Evolutionary conservation across 2,888 invertebrate species (phyloP), one percentile per base, ranked within the genome.

Genomic region (Acanthosepion esculentum): DNA sequence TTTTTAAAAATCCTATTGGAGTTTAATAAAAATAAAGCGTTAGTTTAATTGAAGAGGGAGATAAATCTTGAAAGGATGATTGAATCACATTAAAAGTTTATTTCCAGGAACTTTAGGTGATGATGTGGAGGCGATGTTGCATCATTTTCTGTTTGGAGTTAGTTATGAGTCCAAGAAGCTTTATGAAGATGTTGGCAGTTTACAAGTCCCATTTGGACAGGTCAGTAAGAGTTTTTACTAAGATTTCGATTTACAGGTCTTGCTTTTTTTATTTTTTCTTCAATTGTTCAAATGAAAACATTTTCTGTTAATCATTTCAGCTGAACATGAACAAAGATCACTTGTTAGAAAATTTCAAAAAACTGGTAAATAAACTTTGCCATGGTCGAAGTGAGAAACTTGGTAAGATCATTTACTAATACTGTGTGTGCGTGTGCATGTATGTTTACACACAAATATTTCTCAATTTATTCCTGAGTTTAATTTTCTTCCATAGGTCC

Each of bases 161-260:
- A 94, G 95, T 15, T 96, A 96, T 94, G 94, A 94, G 55, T 95
- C 96, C 15, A 94, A 95, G 26, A 96, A 96, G 94, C 48, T 95
- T 59, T 94, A 94, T 33, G 95, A 95, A 91, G 95, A 94, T 20
- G 94, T 94, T 64, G 95, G 95, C 29, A 95, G 93, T 53, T 48
- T 96, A 20, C 96, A 96, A 94, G 95, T 96, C 55, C 96, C 96
- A 8, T 95, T 96, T 94, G 97, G 96, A 55, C 95, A 95, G 95
- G 97, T 96, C 92, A 95, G 95, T 95, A 29, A n/a, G n/a, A n/a
- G 18, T 64, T 29, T 50, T 18, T 48, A 59, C 8, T 26, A 41
- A 41, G 41, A 41, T 41, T 41, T 41, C 41, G 41, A 41, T 1
- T 64, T 4, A 64, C 29, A 64, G 20, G 26, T 26, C 50, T 50